A percentile compares a stretch with the other conserved stretches of the same genome.
Conservation (phyloP, 1,140 invertebrate genomes). For the Drosophila mayri region DNA sequence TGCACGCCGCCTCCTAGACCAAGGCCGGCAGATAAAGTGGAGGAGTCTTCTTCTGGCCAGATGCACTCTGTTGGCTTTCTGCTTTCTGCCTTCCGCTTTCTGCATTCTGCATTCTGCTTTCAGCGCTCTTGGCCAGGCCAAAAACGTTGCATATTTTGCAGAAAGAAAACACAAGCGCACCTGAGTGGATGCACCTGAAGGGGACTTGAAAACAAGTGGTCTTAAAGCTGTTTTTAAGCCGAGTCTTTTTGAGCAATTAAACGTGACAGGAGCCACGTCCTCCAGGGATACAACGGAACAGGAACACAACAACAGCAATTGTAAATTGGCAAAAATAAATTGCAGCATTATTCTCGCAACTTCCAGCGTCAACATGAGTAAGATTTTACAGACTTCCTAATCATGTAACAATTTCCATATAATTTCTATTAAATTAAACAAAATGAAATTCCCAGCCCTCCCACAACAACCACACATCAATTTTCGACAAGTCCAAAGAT, state of each 20-base stretch:
- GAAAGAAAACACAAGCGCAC: slow-evolving; percentile 17
- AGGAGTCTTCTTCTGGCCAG: slow-evolving; percentile 10
- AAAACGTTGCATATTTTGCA: slow-evolving; percentile 63
- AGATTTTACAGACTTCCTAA: not conserved
- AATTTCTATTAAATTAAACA: not conserved
- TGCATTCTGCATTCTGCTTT: not conserved
- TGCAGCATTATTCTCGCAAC: not conserved
- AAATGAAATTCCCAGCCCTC: not conserved
- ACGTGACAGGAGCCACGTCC: slow-evolving; percentile 9
- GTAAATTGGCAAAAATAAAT: not conserved
- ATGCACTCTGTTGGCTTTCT: slow-evolving; percentile 20
- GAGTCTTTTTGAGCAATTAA: slow-evolving; percentile 32
- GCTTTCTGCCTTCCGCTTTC: slow-evolving; percentile 6
- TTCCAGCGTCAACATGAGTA: not conserved
- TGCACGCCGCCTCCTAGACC: slow-evolving; percentile 6
- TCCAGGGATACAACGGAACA: not conserved
- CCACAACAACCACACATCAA: not conserved
- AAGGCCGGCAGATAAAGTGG: slow-evolving; percentile 37
- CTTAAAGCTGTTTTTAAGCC: slow-evolving; percentile 11
- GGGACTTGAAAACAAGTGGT: slow-evolving; percentile 12
- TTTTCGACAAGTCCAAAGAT: not conserved
- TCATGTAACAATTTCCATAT: not conserved
- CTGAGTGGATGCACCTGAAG: slow-evolving; percentile 38
- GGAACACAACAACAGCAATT: not conserved
- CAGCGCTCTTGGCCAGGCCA: slow-evolving; percentile 38